phyloP scores from a whole-genome alignment of 2,888 invertebrate genomes.

The Scaptomyza caliginosa region DNA sequence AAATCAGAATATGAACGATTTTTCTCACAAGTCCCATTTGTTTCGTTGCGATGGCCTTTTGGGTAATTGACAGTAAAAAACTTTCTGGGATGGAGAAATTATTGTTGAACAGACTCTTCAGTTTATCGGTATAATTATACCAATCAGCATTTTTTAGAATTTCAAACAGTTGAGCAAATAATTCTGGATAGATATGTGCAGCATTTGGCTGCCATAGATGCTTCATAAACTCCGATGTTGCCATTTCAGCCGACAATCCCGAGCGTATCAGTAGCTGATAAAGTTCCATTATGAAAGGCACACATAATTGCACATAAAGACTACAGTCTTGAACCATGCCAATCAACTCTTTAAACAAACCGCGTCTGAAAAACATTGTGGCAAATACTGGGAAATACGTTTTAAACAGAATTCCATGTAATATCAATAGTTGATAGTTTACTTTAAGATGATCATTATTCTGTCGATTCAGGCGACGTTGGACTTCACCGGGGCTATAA shows the following conservation, averaged over 20 bases:
- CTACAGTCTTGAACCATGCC: constrained; percentile 42
- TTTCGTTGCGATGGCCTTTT: not conserved
- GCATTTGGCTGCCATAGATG: constrained; percentile 46
- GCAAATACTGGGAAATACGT: constrained; percentile 33
- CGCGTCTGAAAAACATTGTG: constrained; percentile 26
- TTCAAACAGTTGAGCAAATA: constrained; percentile 19
- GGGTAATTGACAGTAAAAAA: constrained; percentile 9
- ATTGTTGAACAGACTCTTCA: constrained; percentile 18
- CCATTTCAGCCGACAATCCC: not conserved
- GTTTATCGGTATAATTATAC: constrained; percentile 28
- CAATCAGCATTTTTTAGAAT: constrained; percentile 44
- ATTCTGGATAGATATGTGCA: not conserved
- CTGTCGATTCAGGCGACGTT: constrained; percentile 15
- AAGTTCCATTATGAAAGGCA: constrained; percentile 1
- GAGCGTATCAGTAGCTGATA: not conserved
- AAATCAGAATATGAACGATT: constrained; percentile 4
- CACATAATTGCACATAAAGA: constrained; percentile 23
- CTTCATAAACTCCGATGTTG: constrained; percentile 33
- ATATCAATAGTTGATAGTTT: constrained; percentile 26
- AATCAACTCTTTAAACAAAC: constrained; percentile 15
- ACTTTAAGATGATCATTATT: not conserved
- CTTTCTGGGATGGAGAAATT: constrained; percentile 28
- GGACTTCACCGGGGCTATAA: constrained; percentile 20
- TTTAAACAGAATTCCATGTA: constrained; percentile 25
- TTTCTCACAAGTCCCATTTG: not conserved